Conservation (phyloP, 2,797 vertebrate genomes). For the Podarcis lilfordi region DNA sequence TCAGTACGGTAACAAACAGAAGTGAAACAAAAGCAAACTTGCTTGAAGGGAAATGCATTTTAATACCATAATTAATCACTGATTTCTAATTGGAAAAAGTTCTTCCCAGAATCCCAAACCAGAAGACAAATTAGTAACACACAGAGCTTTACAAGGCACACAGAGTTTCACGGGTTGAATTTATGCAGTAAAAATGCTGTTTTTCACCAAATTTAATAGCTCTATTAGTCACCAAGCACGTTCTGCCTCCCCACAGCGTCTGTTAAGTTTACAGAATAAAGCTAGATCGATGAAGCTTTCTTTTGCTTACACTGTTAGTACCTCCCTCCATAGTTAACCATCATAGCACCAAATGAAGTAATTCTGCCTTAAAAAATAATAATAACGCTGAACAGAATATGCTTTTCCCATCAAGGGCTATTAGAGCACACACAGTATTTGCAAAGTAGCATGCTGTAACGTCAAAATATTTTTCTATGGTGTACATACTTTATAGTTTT, state of each 20-base stretch:
- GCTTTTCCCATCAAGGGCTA: conserved; percentile 70
- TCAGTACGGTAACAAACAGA: conserved; percentile 24
- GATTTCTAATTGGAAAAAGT: conserved; percentile 69
- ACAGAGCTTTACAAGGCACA: conserved; percentile 46
- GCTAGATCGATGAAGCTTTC: conserved; percentile 49
- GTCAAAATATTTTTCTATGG: conserved; percentile 82
- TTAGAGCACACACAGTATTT: conserved; percentile 60
- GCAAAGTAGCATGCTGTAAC: conserved; percentile 65
- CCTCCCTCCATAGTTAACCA: conserved; percentile 41
- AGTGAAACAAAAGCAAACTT: conserved; percentile 47
- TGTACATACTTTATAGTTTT: conserved; percentile 83
- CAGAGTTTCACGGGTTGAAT: conserved; percentile 41
- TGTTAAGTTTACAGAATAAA: conserved; percentile 69
- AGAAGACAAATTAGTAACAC: conserved; percentile 35
- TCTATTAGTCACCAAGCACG: conserved; percentile 40
- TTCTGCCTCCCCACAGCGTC: conserved; percentile 51
- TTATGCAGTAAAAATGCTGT: conserved; percentile 57
- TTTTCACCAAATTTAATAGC: conserved; percentile 49
- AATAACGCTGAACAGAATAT: conserved; percentile 54
- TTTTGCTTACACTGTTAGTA: conserved; percentile 44
- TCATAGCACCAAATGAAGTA: conserved; percentile 58
- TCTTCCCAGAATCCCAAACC: conserved; percentile 55
- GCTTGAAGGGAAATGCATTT: conserved; percentile 69
- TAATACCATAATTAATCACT: conserved; percentile 64
- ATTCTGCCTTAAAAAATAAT: conserved; percentile 77